Evolutionary conservation across 2,888 invertebrate genomes (phyloP).

Genomic region (Apamea anceps): DNA sequence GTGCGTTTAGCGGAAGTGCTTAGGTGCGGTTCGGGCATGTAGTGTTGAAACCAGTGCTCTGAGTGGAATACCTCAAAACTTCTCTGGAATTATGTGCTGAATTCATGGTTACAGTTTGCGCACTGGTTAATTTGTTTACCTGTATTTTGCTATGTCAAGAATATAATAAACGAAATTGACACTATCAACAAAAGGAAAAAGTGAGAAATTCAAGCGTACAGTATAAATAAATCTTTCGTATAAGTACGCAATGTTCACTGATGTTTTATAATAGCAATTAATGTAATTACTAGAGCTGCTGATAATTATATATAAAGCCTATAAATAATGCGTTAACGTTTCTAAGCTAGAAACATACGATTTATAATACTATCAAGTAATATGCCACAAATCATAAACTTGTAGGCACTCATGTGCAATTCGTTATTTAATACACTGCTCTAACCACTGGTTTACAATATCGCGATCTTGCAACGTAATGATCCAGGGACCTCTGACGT

Average conservation of each 20-base stretch:
- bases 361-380: slow-evolving; percentile 12
- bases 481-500: no score
- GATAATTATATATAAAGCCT: background rate
- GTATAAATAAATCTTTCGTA: background rate
- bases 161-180: background rate
- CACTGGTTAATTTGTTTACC: no score
- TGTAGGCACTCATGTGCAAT: background rate
- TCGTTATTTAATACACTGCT: background rate
- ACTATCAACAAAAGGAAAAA: slow-evolving; percentile 2
- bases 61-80: no score
- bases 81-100: no score
- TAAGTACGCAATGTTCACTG: background rate
- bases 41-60: no score
- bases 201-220: background rate
- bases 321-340: slow-evolving; percentile 21
- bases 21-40: no score
- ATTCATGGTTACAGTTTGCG: no score
- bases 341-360: slow-evolving; percentile 7
- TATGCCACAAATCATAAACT: slow-evolving; percentile 9
- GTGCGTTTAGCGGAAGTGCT: no score
- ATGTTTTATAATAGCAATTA: background rate
- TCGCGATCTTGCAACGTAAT: background rate
- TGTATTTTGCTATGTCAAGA: background rate
- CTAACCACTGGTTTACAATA: background rate
- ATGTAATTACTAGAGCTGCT: slow-evolving; percentile 13